Evolutionary conservation across 2,113 vertebrate genomes (phyloP).

Genomic region (Gallinago undulata): DNA sequence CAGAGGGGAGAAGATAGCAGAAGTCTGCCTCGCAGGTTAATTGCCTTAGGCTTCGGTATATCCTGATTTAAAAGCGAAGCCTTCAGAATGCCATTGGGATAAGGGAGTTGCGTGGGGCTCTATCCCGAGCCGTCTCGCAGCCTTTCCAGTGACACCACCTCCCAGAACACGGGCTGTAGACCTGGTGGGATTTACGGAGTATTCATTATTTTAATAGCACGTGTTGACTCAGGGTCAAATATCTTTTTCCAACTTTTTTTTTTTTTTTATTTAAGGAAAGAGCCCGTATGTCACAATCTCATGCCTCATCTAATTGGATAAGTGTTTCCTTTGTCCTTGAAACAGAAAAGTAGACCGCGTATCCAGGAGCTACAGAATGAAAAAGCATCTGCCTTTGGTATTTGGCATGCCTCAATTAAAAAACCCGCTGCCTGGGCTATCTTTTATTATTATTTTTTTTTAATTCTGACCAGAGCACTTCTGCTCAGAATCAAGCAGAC

Average conservation of each 20-base stretch:
- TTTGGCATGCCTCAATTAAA: conserved; percentile 64
- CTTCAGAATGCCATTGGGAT: neutral
- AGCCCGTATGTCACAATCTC: conserved; percentile 61
- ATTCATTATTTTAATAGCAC: conserved; percentile 70
- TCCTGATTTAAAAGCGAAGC: neutral
- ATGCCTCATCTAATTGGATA: conserved; percentile 71
- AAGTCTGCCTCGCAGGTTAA: neutral
- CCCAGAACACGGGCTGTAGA: neutral
- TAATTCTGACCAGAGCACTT: neutral
- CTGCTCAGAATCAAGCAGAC: neutral
- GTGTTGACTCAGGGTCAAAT: conserved; percentile 66
- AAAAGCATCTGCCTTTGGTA: conserved; percentile 63
- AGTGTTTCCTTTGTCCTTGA: conserved; percentile 74
- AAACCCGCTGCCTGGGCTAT: conserved; percentile 30
- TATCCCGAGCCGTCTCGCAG: neutral
- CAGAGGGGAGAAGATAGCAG: neutral
- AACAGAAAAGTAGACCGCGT: conserved; percentile 57
- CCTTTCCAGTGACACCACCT: neutral
- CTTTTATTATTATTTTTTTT: neutral
- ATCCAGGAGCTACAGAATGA: conserved; percentile 50
- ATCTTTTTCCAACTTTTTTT: conserved; percentile 35
- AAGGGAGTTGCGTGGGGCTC: neutral
- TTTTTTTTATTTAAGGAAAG: conserved; percentile 56
- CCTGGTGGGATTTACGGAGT: conserved; percentile 29
- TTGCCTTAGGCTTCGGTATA: neutral